Base-by-base conservation (phyloP, 2,113 vertebrate species). In the Psilopsiagon aurifrons region DNA sequence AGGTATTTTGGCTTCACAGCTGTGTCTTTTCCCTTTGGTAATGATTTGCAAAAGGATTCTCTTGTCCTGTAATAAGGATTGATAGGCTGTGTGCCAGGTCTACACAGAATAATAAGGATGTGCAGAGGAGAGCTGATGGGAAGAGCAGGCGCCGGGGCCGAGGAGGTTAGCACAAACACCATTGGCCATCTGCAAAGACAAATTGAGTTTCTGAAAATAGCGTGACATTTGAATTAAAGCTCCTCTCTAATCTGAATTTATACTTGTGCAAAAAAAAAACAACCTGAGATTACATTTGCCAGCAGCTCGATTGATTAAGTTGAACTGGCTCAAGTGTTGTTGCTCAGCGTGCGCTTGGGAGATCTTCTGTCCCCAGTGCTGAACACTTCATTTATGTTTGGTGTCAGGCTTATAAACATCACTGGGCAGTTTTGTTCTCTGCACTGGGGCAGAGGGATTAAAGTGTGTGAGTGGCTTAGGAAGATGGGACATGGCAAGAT, bases 111-210 rank as follows among this genome's bases (percentile, higher is more conserved):
- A 43, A n/a, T 55, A 39, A 68, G n/a, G 28, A 19, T 1, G 2
- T 44, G 44, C 46, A 8, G 33, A 73, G 13, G 47, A 57, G 17
- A 62, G 59, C 37, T 70, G 41, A 12, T 0, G 0, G 22, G 64
- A 82, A 55, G n/a, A 27, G n/a, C 16, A 49, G 64, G 18, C 3
- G 1, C 52, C 0, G 4, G 37, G 46, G 33, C 51, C 0, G 1
- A 60, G 47, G 11, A 44, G 55, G 49, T 47, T 78, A 76, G 69
- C 28, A 52, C 4, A 10, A 57, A 64, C 19, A 64, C 33, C n/a
- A 46, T 25, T 1, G 6, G 66, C 74, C 49, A 69, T 18, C 69
- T 44, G 39, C n/a, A 81, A 73, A 73, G 57, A 69, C 27, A 87
- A 67, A 90, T 8, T 29, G 6, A 7, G 25, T 52, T 88, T 89